These are phyloP conservation scores for Ataeniobius toweri DNA, from an alignment of 2,797 vertebrate genomes.

Conservation along the genomic window DNA sequence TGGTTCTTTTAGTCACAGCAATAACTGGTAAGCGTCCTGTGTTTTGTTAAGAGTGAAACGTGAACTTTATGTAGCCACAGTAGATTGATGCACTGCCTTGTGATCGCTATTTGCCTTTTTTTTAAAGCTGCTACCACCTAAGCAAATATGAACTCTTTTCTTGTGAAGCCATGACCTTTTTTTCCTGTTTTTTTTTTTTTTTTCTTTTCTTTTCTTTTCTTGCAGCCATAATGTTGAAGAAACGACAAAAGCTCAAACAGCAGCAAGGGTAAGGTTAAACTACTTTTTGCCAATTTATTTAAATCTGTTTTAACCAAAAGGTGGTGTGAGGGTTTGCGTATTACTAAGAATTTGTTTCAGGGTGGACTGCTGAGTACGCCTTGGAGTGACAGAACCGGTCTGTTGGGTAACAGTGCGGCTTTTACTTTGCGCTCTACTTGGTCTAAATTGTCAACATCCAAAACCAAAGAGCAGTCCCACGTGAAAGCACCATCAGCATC, in stretches of 20 bases:
- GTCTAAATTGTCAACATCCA: conserved; percentile 39
- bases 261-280: conserved; percentile 77
- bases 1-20: conserved; percentile 60
- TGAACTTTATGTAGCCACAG: conserved; percentile 29
- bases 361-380: conserved; percentile 39
- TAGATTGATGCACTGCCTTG: conserved; percentile 28
- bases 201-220: conserved; percentile 10
- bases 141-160: conserved; percentile 53
- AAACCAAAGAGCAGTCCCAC: conserved; percentile 42
- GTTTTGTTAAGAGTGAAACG: conserved; percentile 11
- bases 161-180: conserved; percentile 50
- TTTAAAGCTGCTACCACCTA: conserved; percentile 39
- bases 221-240: conserved; percentile 69
- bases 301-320: neutral
- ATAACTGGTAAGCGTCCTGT: conserved; percentile 67
- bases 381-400: conserved; percentile 73
- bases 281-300: neutral
- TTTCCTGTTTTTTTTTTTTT: conserved; percentile 18
- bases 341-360: conserved; percentile 5
- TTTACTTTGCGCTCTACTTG: conserved; percentile 51
- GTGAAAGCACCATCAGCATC: conserved; percentile 52
- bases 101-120: conserved; percentile 19
- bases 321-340: conserved; percentile 1
- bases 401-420: conserved; percentile 70
- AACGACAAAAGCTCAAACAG: conserved; percentile 62